phyloP scores from a whole-genome alignment of 2,113 vertebrate genomes.

The Chaetorhynchus papuensis region DNA sequence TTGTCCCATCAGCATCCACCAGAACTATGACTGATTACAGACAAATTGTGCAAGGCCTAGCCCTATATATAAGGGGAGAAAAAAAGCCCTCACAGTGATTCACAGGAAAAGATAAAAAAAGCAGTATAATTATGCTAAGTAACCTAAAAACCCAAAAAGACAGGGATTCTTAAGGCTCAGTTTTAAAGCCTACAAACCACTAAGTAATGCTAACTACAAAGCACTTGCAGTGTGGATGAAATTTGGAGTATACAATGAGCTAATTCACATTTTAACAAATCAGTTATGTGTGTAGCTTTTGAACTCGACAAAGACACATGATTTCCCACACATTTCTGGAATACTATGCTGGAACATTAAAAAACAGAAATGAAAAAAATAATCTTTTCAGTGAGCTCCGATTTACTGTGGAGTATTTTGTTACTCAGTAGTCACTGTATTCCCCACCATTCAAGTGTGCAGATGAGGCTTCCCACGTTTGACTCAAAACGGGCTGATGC shows the following conservation, averaged over 20 bases:
- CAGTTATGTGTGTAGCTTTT: background rate
- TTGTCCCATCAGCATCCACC: background rate
- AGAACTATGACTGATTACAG: background rate
- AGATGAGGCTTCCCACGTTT: background rate
- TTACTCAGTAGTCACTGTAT: background rate
- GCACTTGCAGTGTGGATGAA: background rate
- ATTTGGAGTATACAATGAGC: background rate
- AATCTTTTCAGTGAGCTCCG: background rate
- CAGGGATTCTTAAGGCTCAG: background rate
- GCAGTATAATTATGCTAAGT: background rate
- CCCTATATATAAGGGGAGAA: background rate
- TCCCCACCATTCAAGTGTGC: background rate
- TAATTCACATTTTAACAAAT: background rate
- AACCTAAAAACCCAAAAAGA: background rate
- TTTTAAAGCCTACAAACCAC: background rate
- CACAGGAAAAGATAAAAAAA: background rate
- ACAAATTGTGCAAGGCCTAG: background rate
- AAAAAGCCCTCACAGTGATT: background rate
- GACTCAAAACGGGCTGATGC: background rate
- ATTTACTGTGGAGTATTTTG: background rate
- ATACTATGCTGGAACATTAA: background rate
- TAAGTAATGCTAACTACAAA: background rate
- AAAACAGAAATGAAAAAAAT: background rate
- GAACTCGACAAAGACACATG: background rate
- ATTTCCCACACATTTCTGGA: conserved; percentile 1